Percentiles rank a stretch among this genome's conserved stretches.
Evolutionary conservation across 1,140 invertebrate species (phyloP).

Genomic region (Nixonia krombeini): DNA sequence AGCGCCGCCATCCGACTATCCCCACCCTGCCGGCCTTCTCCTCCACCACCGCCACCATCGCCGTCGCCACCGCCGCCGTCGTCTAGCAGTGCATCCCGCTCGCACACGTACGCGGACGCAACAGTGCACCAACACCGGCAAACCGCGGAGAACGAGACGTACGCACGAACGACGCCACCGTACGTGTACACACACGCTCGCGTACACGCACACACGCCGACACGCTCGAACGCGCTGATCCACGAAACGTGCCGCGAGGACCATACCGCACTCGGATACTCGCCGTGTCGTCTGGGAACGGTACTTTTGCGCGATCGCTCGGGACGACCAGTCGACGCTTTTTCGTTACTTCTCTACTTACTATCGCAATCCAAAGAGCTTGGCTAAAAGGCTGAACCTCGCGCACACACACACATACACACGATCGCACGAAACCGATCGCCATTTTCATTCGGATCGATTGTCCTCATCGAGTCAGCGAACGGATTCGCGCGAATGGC

Average conservation of each 20-base stretch:
- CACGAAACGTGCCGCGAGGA: constrained; percentile 3
- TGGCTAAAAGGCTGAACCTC: no score
- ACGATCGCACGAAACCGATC: no score
- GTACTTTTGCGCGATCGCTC: neutral
- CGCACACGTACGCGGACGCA: neutral
- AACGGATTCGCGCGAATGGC: no score
- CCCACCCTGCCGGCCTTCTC: constrained; percentile 27
- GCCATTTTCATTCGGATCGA: no score
- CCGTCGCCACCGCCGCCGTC: constrained; percentile 1
- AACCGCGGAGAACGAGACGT: no score
- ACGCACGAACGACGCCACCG: neutral
- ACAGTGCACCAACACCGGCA: constrained; percentile 7
- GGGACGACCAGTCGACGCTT: neutral
- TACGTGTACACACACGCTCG: constrained; percentile 1
- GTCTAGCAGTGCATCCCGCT: constrained; percentile 29
- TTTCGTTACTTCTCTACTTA: no score
- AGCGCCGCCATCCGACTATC: constrained; percentile 64
- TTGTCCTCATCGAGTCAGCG: no score
- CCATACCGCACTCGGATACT: neutral
- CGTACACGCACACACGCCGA: neutral
- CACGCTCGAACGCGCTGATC: neutral
- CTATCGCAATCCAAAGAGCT: no score
- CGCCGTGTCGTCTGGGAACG: neutral
- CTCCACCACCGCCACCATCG: constrained; percentile 18
- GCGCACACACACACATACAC: no score